These are phyloP conservation scores for Gallinago media DNA, from an alignment of 2,113 vertebrate species.

Conservation along the genomic window DNA sequence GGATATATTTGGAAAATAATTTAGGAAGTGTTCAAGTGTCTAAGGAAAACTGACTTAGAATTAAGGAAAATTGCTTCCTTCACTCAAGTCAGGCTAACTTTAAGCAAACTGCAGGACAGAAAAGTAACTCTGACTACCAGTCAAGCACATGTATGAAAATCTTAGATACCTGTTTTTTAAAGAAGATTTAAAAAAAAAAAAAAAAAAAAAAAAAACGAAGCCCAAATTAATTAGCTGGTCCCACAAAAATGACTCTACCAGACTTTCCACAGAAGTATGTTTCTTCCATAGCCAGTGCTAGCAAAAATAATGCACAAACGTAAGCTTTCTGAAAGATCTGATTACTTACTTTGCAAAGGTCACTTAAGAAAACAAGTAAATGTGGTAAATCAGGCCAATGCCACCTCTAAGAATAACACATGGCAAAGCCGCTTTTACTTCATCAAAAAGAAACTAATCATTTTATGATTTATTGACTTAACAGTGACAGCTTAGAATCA, in stretches of 20 bases:
- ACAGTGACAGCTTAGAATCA: background rate
- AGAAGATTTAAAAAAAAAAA: background rate
- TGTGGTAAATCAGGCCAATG: background rate
- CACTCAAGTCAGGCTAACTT: background rate
- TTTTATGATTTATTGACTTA: background rate
- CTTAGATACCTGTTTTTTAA: background rate
- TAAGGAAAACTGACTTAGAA: background rate
- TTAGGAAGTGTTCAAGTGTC: background rate
- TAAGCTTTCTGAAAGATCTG: background rate
- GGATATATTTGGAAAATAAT: background rate
- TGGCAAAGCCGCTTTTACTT: fast-evolving
- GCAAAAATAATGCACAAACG: background rate
- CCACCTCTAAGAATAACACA: fast-evolving
- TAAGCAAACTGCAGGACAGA: background rate
- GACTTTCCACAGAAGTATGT: background rate
- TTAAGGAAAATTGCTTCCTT: background rate
- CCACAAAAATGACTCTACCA: background rate
- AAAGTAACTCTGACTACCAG: background rate
- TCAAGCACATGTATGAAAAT: background rate
- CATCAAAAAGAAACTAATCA: fast-evolving
- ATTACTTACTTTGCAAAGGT: background rate
- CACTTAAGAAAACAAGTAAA: background rate
- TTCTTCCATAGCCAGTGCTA: background rate
- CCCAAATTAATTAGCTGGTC: background rate
- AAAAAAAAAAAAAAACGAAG: background rate